A percentile compares a stretch with the other conserved stretches of the same genome.
These are phyloP conservation scores for Periphyllus acericola DNA, from an alignment of 2,888 invertebrate species.

Conservation along the genomic window DNA sequence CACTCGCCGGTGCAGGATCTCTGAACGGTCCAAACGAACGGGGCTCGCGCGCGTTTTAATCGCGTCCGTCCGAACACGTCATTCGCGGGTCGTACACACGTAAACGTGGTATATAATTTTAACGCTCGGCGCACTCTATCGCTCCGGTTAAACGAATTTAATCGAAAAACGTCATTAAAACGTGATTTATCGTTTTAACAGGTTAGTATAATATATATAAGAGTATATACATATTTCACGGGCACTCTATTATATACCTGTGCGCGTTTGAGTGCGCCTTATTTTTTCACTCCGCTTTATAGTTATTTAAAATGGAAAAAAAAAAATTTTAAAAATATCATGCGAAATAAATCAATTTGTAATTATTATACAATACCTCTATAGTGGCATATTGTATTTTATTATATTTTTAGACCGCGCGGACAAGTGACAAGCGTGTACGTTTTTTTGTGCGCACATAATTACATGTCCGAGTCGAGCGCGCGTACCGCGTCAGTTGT, in stretches of 20 bases:
- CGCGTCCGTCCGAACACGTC: neutral
- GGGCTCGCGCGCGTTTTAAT: neutral
- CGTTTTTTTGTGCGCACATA: too few species aligned
- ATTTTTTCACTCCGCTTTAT: neutral
- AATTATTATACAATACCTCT: neutral
- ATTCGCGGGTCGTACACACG: neutral
- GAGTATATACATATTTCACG: too few species aligned
- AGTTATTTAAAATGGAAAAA: neutral
- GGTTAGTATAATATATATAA: neutral
- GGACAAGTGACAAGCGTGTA: too few species aligned
- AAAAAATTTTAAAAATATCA: neutral
- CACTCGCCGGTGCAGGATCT: neutral
- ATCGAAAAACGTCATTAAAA: conserved; percentile 38
- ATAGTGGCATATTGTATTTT: neutral
- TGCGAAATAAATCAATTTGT: neutral
- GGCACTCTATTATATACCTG: neutral
- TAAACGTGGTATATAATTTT: neutral
- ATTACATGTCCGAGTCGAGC: too few species aligned
- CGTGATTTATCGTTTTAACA: conserved; percentile 37
- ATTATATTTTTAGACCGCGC: neutral
- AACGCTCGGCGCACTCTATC: conserved; percentile 1
- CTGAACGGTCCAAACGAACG: too few species aligned
- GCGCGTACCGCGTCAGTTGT: too few species aligned
- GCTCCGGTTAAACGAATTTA: conserved; percentile 22
- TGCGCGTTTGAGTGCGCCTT: neutral